Evolutionary conservation across 53 echinoderm and acorn worm species (phyloP).

Genomic region (Zoroaster sp.): DNA sequence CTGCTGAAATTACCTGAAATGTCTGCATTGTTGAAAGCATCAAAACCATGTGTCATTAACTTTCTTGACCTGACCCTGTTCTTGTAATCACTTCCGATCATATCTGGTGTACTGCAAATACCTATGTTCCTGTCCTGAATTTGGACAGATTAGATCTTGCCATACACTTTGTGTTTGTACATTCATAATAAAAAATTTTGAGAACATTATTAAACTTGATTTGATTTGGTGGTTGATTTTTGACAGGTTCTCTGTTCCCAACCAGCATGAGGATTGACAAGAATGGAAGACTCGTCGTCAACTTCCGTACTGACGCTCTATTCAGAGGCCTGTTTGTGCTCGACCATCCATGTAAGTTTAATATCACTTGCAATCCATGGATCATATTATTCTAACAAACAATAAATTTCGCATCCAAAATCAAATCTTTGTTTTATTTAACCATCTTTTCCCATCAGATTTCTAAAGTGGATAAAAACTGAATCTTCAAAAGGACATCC

Average conservation of each 20-base stretch:
- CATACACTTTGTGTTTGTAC: too few relatives aligned
- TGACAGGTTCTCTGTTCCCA: constrained; percentile 92
- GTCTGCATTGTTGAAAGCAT: background rate
- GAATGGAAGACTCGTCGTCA: constrained; percentile 94
- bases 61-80: background rate
- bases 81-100: background rate
- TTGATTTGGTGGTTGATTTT: background rate
- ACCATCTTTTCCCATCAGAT: too few relatives aligned
- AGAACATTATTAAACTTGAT: background rate
- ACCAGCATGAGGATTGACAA: constrained; percentile 99
- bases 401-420: too few relatives aligned
- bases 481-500: too few relatives aligned
- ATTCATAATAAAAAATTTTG: too few relatives aligned
- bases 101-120: background rate
- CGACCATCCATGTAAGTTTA: constrained; percentile 73
- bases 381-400: too few relatives aligned
- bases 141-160: too few relatives aligned
- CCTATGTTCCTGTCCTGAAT: background rate
- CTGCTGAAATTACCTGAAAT: background rate
- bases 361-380: too few relatives aligned
- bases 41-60: background rate
- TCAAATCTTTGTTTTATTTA: too few relatives aligned
- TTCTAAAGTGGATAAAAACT: too few relatives aligned
- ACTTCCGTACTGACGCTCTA: constrained; percentile 99
- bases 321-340: constrained; percentile 94